Percentiles rank a stretch among this genome's conserved stretches.
Evolutionary conservation across 2,888 invertebrate genomes (phyloP).

Genomic region (Megaustenia siamemsis): DNA sequence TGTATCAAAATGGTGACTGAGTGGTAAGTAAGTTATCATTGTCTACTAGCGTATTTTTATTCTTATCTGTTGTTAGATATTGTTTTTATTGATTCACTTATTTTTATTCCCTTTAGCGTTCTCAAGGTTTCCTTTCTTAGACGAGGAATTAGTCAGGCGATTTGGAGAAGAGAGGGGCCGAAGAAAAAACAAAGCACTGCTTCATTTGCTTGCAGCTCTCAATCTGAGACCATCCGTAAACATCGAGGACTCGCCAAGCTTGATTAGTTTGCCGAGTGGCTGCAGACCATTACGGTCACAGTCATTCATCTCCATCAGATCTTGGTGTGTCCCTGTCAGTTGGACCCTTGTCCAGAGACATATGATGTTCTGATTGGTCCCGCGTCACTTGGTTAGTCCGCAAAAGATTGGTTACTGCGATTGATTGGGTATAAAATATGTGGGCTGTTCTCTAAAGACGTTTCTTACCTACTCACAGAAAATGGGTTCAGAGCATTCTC

Average conservation of each 20-base stretch:
- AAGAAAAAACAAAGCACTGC: constrained; percentile 22
- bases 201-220: constrained; percentile 39
- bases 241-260: constrained; percentile 15
- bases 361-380: constrained; percentile 46
- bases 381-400: constrained; percentile 21
- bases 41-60: no score
- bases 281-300: constrained; percentile 43
- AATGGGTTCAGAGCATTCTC: background rate
- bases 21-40: no score
- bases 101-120: background rate
- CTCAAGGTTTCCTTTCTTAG: background rate
- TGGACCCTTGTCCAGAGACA: constrained; percentile 41
- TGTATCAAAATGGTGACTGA: no score
- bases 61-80: background rate
- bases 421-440: background rate
- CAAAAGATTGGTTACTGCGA: constrained; percentile 19
- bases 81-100: background rate
- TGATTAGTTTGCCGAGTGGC: constrained; percentile 33
- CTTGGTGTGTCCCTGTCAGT: constrained; percentile 29
- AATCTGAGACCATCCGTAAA: constrained; percentile 45
- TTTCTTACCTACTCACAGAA: background rate
- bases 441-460: background rate
- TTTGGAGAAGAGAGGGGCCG: background rate
- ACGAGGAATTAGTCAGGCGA: background rate
- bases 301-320: constrained; percentile 47